These are phyloP conservation scores for Aquatica leii DNA, from an alignment of 2,888 invertebrate species.

Conservation along the genomic window DNA sequence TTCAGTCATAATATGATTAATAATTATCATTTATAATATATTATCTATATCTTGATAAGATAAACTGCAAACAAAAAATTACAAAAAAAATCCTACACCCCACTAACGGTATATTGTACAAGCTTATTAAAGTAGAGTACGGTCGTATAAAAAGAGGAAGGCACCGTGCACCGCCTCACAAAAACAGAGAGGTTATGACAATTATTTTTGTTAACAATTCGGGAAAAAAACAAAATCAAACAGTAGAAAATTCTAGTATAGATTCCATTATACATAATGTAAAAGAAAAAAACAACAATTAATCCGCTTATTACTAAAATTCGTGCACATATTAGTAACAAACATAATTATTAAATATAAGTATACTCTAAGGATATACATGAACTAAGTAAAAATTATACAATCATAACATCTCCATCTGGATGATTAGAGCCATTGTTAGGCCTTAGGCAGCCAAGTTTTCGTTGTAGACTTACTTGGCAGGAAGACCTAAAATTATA, in stretches of 20 bases:
- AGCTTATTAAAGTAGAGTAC: conserved; percentile 47
- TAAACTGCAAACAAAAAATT: conserved; percentile 27
- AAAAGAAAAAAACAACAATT: conserved; percentile 20
- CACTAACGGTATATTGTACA: conserved; percentile 35
- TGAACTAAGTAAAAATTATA: conserved; percentile 27
- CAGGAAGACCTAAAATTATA: conserved; percentile 55
- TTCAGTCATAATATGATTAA: conserved; percentile 26
- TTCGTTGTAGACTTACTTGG: conserved; percentile 37
- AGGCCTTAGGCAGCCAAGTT: conserved; percentile 52
- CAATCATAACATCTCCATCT: conserved; percentile 56
- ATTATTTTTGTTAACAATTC: conserved; percentile 33
- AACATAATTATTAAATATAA: conserved; percentile 22
- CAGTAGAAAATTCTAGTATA: conserved; percentile 25
- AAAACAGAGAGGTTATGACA: conserved; percentile 59
- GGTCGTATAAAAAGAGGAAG: conserved; percentile 58
- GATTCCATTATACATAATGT: conserved; percentile 18
- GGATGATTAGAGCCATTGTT: conserved; percentile 57
- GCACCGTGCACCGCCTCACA: conserved; percentile 58
- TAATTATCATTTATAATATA: conserved; percentile 21
- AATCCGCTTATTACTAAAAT: conserved; percentile 30
- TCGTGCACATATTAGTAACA: conserved; percentile 29
- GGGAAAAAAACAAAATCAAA: conserved; percentile 18
- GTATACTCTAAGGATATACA: conserved; percentile 20
- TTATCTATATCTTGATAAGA: conserved; percentile 23
- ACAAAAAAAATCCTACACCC: conserved; percentile 33